Conservation (phyloP, 2,113 vertebrate species). For the Hoplias malabaricus region DNA sequence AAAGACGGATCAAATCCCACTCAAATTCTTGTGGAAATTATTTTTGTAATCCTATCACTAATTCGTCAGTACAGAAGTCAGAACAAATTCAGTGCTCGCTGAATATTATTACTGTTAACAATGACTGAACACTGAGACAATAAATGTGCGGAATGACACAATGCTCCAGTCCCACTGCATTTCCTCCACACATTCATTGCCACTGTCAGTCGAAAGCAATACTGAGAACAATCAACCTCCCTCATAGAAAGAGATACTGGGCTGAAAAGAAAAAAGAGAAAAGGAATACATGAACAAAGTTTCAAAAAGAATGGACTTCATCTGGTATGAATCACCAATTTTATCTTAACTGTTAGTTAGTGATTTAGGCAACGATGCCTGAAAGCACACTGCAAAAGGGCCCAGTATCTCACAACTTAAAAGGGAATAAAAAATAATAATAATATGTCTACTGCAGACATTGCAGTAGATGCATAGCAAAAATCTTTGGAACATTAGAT, state of each 20-base stretch:
- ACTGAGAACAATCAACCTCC: background rate
- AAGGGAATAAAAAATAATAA: no score
- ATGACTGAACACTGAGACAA: background rate
- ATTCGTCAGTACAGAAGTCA: background rate
- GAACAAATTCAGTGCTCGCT: background rate
- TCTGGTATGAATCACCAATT: background rate
- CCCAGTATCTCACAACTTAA: no score
- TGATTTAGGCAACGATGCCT: background rate
- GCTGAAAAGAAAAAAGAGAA: background rate
- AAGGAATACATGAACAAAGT: no score
- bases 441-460: no score
- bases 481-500: no score
- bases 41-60: slow-evolving; percentile 17
- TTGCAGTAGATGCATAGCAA: no score
- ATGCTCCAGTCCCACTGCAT: background rate
- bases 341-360: background rate
- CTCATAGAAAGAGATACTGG: background rate
- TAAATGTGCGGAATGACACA: slow-evolving; percentile 4
- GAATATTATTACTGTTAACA: slow-evolving; percentile 10
- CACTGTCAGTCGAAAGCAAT: background rate
- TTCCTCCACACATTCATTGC: background rate
- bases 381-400: background rate
- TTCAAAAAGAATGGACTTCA: background rate
- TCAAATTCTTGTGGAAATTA: slow-evolving; percentile 3
- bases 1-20: slow-evolving; percentile 1